Evolutionary conservation across 1,140 invertebrate genomes (phyloP).

Genomic region (Zaprionus vittiger): DNA sequence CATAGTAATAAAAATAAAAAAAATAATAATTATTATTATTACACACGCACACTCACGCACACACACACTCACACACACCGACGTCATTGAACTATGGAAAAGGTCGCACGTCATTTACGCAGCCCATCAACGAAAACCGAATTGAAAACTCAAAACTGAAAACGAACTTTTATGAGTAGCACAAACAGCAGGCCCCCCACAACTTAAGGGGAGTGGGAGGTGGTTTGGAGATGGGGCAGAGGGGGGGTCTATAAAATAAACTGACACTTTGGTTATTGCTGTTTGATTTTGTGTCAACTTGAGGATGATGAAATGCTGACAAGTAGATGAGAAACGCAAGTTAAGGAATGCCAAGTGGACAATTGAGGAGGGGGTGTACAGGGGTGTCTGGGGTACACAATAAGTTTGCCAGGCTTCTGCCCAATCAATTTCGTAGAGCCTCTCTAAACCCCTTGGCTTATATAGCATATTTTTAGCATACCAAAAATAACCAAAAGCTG

Average conservation of each 20-base stretch:
- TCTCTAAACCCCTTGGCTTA: not conserved
- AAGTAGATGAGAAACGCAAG: slow-evolving; percentile 27
- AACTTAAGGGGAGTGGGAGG: not conserved
- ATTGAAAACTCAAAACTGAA: slow-evolving; percentile 30
- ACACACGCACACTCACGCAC: slow-evolving; percentile 40
- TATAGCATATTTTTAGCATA: slow-evolving; percentile 21
- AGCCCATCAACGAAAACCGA: slow-evolving; percentile 28
- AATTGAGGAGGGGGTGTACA: not conserved
- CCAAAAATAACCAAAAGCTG: slow-evolving; percentile 25
- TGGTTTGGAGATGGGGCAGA: not conserved
- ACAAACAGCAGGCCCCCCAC: slow-evolving; percentile 38
- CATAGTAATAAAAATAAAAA: slow-evolving; percentile 51
- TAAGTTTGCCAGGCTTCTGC: not conserved
- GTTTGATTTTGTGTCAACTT: slow-evolving; percentile 65
- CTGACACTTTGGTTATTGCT: slow-evolving; percentile 46
- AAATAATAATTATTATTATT: slow-evolving; percentile 63
- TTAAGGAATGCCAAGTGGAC: slow-evolving; percentile 28
- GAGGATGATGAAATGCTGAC: slow-evolving; percentile 52
- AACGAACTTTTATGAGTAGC: slow-evolving; percentile 46
- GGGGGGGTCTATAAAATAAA: slow-evolving; percentile 14
- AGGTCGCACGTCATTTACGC: slow-evolving; percentile 63
- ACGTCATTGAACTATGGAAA: slow-evolving; percentile 78
- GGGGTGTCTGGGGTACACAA: not conserved
- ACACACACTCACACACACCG: slow-evolving; percentile 27
- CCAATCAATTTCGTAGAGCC: not conserved